These are phyloP conservation scores for Parthenolecanium corni DNA, from an alignment of 2,888 invertebrate genomes.

Conservation along the genomic window DNA sequence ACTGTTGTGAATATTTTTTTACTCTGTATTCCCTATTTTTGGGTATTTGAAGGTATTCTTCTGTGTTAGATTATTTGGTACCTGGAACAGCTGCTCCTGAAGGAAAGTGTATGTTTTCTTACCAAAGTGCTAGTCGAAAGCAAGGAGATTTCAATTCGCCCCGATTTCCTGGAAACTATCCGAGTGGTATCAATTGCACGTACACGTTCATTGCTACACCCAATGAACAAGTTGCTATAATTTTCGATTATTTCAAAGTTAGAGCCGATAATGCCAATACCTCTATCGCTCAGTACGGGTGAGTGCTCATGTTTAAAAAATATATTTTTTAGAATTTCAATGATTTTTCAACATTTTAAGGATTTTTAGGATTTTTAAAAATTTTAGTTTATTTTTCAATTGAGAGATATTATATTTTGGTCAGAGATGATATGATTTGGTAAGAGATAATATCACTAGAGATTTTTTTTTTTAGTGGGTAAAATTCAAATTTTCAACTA, in stretches of 20 bases:
- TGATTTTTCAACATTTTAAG: too few relatives aligned
- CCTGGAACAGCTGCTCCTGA: slow-evolving; percentile 88
- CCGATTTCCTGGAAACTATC: slow-evolving; percentile 92
- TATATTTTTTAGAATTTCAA: too few relatives aligned
- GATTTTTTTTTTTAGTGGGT: too few relatives aligned
- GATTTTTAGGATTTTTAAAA: too few relatives aligned
- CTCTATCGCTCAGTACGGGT: slow-evolving; percentile 65
- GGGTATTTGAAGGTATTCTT: background rate
- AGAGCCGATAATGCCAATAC: slow-evolving; percentile 68
- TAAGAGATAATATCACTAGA: background rate
- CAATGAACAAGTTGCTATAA: slow-evolving; percentile 79
- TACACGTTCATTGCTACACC: slow-evolving; percentile 77
- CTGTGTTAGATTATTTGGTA: slow-evolving; percentile 70
- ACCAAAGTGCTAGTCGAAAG: slow-evolving; percentile 74
- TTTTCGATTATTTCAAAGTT: slow-evolving; percentile 85
- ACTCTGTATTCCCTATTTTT: background rate
- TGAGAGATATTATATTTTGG: too few relatives aligned
- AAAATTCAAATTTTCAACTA: too few relatives aligned
- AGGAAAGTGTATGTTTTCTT: slow-evolving; percentile 83
- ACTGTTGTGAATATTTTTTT: background rate
- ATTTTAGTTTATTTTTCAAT: too few relatives aligned
- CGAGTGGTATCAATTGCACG: slow-evolving; percentile 86
- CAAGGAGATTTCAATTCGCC: slow-evolving; percentile 91
- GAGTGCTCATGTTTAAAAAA: too few relatives aligned
- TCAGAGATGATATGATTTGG: background rate